Percentiles rank a stretch among this genome's conserved stretches.
These are phyloP conservation scores for Drosophila trapezifrons DNA, from an alignment of 1,140 invertebrate species.

Conservation along the genomic window DNA sequence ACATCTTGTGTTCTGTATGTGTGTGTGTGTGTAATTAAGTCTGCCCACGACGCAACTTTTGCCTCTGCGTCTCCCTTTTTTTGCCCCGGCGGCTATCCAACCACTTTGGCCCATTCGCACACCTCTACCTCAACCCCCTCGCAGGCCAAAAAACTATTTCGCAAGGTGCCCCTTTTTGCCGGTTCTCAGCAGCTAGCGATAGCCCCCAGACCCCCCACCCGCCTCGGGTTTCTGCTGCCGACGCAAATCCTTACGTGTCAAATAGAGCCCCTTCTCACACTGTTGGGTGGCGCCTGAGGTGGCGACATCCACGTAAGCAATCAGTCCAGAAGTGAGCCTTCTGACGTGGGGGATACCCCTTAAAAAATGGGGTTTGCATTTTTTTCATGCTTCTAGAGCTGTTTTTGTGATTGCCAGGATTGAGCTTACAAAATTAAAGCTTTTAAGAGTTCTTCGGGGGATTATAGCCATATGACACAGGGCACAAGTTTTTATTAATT, in stretches of 20 bases:
- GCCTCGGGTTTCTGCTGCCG: conserved; percentile 28
- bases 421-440: no score
- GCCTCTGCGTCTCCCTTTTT: conserved; percentile 22
- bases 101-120: conserved; percentile 22
- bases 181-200: conserved; percentile 45
- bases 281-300: conserved; percentile 28
- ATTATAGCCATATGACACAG: no score
- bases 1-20: conserved; percentile 13
- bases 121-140: conserved; percentile 6
- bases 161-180: conserved; percentile 57
- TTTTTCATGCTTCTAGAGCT: background rate
- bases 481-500: no score
- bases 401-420: no score
- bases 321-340: background rate
- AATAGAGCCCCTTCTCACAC: conserved; percentile 34
- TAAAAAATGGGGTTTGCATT: background rate
- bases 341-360: conserved; percentile 5
- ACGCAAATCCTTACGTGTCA: conserved; percentile 78
- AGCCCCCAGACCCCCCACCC: background rate
- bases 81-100: conserved; percentile 37
- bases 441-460: no score
- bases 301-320: conserved; percentile 75
- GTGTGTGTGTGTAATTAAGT: conserved; percentile 68
- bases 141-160: conserved; percentile 69
- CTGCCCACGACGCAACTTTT: conserved; percentile 68